phyloP scores from a whole-genome alignment of 2,113 vertebrate genomes.

The Scatophagus argus region DNA sequence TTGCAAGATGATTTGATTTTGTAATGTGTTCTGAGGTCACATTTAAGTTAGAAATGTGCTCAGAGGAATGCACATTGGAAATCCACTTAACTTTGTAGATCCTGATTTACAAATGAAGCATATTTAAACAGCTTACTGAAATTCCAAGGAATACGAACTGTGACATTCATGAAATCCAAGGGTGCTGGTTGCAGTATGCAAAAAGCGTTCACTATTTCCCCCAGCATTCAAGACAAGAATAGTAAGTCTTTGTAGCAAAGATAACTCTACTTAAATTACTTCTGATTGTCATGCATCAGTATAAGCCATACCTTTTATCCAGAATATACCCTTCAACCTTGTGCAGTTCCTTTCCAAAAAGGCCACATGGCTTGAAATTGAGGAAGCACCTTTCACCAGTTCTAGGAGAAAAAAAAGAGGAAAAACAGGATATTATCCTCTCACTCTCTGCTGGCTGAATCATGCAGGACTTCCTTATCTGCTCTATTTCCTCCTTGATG shows the following conservation, averaged over 20 bases:
- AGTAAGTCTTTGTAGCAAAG: no score
- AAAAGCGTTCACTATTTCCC: background rate
- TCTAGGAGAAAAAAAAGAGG: conserved; percentile 78
- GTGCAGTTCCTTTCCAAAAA: conserved; percentile 98
- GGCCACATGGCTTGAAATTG: conserved; percentile 97
- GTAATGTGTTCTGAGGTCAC: conserved; percentile 14
- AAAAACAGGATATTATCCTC: background rate
- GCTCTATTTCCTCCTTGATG: background rate
- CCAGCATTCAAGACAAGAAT: background rate
- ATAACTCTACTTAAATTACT: background rate
- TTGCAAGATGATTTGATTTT: conserved; percentile 14
- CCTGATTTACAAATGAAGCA: conserved; percentile 11
- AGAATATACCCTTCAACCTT: conserved; percentile 98
- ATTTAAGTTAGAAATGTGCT: background rate
- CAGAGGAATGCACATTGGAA: background rate
- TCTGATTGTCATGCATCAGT: background rate
- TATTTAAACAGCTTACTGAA: conserved; percentile 6
- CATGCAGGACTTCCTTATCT: conserved; percentile 37
- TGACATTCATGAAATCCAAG: rapidly evolving
- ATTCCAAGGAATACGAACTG: background rate
- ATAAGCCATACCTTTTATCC: conserved; percentile 93
- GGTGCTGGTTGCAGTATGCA: background rate
- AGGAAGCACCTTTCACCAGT: conserved; percentile 94
- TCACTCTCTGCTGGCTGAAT: conserved; percentile 24
- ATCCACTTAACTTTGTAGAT: background rate